Conservation (phyloP, 2,797 vertebrate genomes). For the Graptemys geographica region DNA sequence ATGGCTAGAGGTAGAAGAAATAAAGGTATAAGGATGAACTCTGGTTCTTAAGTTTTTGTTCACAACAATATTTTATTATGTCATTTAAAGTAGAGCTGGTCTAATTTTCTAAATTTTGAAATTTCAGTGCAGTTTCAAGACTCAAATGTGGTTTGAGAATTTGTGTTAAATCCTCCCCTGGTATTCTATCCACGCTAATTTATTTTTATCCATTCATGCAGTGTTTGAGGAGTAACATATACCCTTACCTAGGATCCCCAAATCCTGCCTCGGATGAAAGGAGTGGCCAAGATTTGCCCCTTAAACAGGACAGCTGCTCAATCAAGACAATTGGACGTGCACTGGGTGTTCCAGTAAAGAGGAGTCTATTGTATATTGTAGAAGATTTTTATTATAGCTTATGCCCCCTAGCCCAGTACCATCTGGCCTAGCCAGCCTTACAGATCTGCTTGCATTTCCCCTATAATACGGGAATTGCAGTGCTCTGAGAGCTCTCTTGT, state of each 20-base stretch:
- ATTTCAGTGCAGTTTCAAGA: not conserved
- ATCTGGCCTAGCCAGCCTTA: accelerated
- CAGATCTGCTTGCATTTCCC: not conserved
- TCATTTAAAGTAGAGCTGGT: not conserved
- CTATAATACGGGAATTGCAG: not conserved
- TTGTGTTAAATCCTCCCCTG: not conserved
- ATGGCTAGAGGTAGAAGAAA: not conserved
- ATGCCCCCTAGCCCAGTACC: accelerated
- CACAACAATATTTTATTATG: not conserved
- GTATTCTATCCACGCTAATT: not conserved
- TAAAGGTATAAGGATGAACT: not conserved
- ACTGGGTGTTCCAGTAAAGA: not conserved
- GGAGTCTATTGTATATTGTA: not conserved
- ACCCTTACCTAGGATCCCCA: not conserved
- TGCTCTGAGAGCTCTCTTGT: accelerated
- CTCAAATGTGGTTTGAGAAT: not conserved
- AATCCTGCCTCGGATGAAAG: not conserved
- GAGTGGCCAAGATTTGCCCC: not conserved
- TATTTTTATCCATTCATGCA: not conserved
- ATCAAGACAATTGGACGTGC: accelerated
- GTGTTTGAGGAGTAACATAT: not conserved
- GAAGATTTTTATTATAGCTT: not conserved
- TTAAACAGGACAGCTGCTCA: not conserved
- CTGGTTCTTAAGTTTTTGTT: not conserved
- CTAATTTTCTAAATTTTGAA: not conserved